Conservation (phyloP, 2,113 vertebrate species). For the Nothoprocta pentlandii region DNA sequence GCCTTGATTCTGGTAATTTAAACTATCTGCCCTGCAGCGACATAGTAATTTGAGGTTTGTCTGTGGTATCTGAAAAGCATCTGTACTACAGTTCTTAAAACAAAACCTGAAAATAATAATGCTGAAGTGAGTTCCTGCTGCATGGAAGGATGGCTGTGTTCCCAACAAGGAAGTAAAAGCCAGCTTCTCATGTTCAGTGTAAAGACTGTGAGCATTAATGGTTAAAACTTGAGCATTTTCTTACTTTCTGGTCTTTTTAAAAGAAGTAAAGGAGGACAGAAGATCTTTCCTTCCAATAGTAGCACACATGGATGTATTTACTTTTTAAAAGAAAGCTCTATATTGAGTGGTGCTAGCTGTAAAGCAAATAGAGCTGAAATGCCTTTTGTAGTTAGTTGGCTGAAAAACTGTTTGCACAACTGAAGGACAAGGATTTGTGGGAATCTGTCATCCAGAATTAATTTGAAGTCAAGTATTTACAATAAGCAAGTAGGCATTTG, state of each 20-base stretch:
- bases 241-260: neutral
- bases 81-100: neutral
- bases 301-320: neutral
- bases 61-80: neutral
- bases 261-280: neutral
- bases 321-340: neutral
- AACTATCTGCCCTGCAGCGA: neutral
- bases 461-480: neutral
- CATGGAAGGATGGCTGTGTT: neutral
- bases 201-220: neutral
- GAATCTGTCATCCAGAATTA: neutral
- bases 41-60: neutral
- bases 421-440: neutral
- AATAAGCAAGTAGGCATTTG: neutral
- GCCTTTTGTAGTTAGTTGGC: neutral
- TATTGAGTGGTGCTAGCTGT: neutral
- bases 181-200: accelerated
- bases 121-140: neutral
- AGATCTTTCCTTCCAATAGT: neutral
- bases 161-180: neutral
- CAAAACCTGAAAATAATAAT: neutral
- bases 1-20: neutral
- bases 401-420: neutral
- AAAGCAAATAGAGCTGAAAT: neutral
- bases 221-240: neutral